Conservation (phyloP, 2,797 vertebrate species). For the Apogon hyalosoma region DNA sequence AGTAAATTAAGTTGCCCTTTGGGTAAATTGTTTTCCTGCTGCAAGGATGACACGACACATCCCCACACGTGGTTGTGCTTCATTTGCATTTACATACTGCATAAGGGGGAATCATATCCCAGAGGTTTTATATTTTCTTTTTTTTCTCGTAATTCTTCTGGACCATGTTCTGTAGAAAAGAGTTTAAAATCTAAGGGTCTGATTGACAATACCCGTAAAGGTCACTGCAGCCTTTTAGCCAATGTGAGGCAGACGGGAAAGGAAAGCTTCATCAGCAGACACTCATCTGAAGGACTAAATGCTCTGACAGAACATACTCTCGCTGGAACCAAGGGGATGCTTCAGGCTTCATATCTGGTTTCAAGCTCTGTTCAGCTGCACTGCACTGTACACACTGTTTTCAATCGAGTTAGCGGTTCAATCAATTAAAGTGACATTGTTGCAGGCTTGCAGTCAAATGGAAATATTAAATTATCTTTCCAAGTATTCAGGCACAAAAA, state of each 20-base stretch:
- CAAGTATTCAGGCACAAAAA: constrained; percentile 73
- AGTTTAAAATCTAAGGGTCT: constrained; percentile 30
- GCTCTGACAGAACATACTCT: constrained; percentile 61
- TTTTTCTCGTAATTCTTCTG: not conserved
- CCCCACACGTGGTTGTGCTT: not conserved
- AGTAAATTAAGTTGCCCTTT: constrained; percentile 7
- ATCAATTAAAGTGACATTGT: constrained; percentile 81
- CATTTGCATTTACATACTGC: constrained; percentile 8
- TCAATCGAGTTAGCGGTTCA: constrained; percentile 80
- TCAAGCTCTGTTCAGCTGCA: constrained; percentile 72
- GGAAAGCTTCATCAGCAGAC: constrained; percentile 51
- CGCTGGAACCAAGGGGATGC: constrained; percentile 53
- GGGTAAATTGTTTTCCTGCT: constrained; percentile 1
- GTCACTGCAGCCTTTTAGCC: constrained; percentile 69
- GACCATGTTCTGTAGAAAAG: constrained; percentile 34
- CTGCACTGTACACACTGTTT: constrained; percentile 78
- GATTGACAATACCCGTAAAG: constrained; percentile 65
- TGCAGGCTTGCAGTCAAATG: constrained; percentile 78
- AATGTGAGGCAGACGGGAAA: constrained; percentile 52
- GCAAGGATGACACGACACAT: not conserved
- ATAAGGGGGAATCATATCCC: not conserved
- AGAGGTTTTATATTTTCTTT: not conserved
- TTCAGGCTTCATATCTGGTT: constrained; percentile 71
- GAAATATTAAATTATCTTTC: constrained; percentile 82
- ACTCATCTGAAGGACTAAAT: constrained; percentile 66